Conservation (phyloP, 2,888 invertebrate species). For the Tenthredo distinguenda region DNA sequence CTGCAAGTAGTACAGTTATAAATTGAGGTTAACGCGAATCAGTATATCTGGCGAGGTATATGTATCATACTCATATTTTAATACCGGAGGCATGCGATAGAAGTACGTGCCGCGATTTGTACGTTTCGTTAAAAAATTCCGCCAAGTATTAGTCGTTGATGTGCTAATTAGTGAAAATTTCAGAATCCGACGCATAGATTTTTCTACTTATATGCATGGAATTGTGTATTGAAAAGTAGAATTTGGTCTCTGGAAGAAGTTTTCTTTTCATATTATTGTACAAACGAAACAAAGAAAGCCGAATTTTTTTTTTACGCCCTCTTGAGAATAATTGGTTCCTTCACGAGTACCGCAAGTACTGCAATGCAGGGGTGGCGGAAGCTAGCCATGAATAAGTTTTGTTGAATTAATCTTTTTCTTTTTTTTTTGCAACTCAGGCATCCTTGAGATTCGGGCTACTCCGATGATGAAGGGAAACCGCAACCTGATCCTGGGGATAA, state of each 20-base stretch:
- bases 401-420: not conserved
- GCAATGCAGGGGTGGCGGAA: not conserved
- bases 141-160: too few relatives aligned
- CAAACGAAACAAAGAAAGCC: not conserved
- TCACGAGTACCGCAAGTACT: not conserved
- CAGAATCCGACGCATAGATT: too few relatives aligned
- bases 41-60: not conserved
- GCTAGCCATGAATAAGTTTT: not conserved
- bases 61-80: not conserved
- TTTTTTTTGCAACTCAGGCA: not conserved
- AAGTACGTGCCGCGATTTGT: not conserved
- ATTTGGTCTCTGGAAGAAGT: not conserved
- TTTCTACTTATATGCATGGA: too few relatives aligned
- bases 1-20: conserved; percentile 22
- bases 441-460: not conserved
- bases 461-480: not conserved
- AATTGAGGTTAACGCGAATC: conserved; percentile 15
- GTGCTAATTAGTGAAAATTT: too few relatives aligned
- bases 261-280: not conserved
- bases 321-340: conserved; percentile 1
- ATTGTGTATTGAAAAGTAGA: not conserved
- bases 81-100: not conserved
- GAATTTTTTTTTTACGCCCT: not conserved
- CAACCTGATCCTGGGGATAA: not conserved
- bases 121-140: too few relatives aligned